Base-by-base conservation (phyloP, 2,888 invertebrate species). In the Abrostola tripartita region DNA sequence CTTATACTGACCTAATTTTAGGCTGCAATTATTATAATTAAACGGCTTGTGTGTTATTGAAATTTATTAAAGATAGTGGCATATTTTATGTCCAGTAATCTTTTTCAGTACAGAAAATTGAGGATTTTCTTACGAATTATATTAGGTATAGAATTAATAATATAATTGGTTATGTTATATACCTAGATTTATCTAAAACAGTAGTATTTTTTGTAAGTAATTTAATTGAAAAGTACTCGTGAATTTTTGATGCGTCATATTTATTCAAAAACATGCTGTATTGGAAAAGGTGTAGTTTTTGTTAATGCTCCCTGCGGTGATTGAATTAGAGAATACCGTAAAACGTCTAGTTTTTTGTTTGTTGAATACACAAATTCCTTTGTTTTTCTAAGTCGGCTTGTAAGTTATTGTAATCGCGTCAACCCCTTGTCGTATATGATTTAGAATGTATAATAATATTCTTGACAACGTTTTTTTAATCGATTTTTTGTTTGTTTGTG, bases 271-370 rank as follows among this genome's bases (percentile, higher is more conserved):
- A 71, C 52, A 79, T 81, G 83, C 86, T 85, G 84, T 88, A 86
- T 86, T 84, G 44, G 40, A 78, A 79, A 85, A 84, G 83, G 82
- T 86, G 81, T 84, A 62, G 79, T 85, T 88, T 88, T 86, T 87
- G 79, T 67, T 79, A 12, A 84, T 76, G 74, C 89, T 88, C 88
- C 92, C 92, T 89, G 92, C 75, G 62, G 91, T 64, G 91, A 73
- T 55, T 59, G 77, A 76, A 78, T 83, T 77, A 73, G 64, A 82
- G 52, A 65, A 76, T 76, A 82, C 65, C 82, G 77, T 85, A 85
- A 86, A 86, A 83, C 72, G 60, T 74, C 75, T 55, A 67, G 58
- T 65, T 87, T 88, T 88, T 88, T 85, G 80, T 81, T 66, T 52
- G 50, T 58, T 61, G 65, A 58, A 71, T 61, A 71, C 72, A 65